Percentiles rank a stretch among this genome's conserved stretches.
phyloP scores from a whole-genome alignment of 2,113 vertebrate genomes.

The Empidonax traillii region DNA sequence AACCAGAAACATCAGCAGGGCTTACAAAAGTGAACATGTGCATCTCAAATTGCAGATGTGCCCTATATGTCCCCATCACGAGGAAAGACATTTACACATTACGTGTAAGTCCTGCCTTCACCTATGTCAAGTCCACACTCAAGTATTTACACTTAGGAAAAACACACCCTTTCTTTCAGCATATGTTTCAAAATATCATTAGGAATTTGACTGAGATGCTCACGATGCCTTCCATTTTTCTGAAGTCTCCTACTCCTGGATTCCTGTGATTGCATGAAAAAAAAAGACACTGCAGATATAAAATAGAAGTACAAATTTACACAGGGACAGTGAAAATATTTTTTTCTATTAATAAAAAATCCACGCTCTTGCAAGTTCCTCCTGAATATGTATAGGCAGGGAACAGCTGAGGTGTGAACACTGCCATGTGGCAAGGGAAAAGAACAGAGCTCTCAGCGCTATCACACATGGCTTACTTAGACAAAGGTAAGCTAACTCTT shows the following conservation, averaged over 20 bases:
- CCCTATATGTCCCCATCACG: neutral
- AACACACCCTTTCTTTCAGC: neutral
- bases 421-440: conserved; percentile 33
- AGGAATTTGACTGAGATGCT: neutral
- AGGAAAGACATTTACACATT: neutral
- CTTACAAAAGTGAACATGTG: neutral
- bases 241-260: neutral
- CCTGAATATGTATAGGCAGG: conserved; percentile 26
- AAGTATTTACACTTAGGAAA: neutral
- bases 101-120: neutral
- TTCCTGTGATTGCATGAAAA: neutral
- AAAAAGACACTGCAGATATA: neutral
- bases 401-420: conserved; percentile 56
- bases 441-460: neutral
- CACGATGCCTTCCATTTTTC: neutral
- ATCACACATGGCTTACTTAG: neutral
- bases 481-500: neutral
- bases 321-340: neutral
- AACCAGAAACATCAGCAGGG: neutral
- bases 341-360: conserved; percentile 15
- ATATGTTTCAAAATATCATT: neutral
- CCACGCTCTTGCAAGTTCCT: neutral
- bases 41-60: neutral
- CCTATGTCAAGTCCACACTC: neutral
- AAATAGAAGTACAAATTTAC: neutral